These are phyloP conservation scores for Hydropotes inermis DNA, from an alignment of 2,113 vertebrate species.

Conservation along the genomic window DNA sequence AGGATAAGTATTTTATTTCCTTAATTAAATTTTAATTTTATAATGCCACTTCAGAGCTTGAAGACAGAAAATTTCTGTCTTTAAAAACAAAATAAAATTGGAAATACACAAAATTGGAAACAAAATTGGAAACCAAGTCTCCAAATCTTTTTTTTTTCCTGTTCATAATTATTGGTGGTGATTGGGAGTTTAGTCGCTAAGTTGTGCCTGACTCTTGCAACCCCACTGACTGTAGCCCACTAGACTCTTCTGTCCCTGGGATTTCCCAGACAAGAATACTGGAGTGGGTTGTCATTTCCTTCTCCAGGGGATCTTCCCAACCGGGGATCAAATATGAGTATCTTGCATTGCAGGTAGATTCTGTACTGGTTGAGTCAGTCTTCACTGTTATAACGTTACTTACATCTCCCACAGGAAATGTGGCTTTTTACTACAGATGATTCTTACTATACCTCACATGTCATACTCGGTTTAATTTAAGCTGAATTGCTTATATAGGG, in stretches of 20 bases:
- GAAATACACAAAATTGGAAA: neutral
- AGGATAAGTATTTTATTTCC: neutral
- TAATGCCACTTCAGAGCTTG: neutral
- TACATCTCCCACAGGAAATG: neutral
- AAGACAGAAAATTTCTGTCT: neutral
- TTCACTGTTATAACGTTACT: neutral
- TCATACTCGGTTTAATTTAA: neutral
- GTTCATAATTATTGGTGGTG: neutral
- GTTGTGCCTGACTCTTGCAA: neutral
- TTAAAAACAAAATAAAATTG: neutral
- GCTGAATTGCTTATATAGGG: neutral
- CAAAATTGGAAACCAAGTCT: neutral
- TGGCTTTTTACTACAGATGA: neutral
- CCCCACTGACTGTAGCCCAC: neutral
- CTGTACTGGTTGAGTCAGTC: neutral
- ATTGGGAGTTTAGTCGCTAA: rapidly evolving
- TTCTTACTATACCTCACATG: neutral
- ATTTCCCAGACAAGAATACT: neutral
- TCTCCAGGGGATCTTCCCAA: neutral
- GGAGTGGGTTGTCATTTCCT: neutral
- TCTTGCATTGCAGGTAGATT: neutral
- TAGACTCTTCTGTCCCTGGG: neutral
- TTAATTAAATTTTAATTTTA: neutral
- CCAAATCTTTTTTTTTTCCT: neutral
- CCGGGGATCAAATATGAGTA: neutral